A percentile compares a stretch with the other conserved stretches of the same genome.
Conservation (phyloP, 2,113 vertebrate species). For the Chloropsis hardwickii region DNA sequence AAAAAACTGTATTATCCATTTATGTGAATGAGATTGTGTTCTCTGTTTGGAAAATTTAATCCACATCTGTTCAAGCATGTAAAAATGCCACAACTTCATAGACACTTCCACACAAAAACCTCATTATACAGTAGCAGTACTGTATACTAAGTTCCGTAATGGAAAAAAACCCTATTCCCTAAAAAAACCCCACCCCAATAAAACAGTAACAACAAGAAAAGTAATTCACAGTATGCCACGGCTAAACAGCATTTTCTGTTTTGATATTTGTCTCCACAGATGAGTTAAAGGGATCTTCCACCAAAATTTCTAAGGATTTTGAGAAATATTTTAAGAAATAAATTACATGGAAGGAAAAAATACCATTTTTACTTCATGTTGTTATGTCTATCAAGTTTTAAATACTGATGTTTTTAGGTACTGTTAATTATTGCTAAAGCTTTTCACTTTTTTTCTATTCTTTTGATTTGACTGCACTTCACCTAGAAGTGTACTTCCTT, state of each 20-base stretch:
- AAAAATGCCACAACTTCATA: background rate
- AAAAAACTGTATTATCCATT: background rate
- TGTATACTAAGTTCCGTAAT: background rate
- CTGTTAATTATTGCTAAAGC: background rate
- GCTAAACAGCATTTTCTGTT: background rate
- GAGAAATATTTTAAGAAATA: background rate
- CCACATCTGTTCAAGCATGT: background rate
- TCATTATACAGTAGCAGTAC: background rate
- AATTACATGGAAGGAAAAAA: background rate
- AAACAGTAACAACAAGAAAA: background rate
- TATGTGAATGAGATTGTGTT: background rate
- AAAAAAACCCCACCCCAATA: accelerated
- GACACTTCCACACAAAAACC: background rate
- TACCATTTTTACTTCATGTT: background rate
- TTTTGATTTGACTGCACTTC: conserved; percentile 50
- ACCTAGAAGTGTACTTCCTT: conserved; percentile 18
- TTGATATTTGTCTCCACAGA: background rate
- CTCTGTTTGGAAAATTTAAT: background rate
- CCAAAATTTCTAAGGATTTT: background rate
- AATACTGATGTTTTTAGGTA: background rate
- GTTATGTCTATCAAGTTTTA: background rate
- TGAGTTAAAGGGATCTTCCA: background rate
- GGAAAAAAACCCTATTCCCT: background rate
- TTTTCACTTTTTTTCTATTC: conserved; percentile 3
- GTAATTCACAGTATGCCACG: background rate